Evolutionary conservation across 1,140 invertebrate genomes (phyloP), one percentile per base, ranked within the genome.

Genomic region (Coelopa frigida): DNA sequence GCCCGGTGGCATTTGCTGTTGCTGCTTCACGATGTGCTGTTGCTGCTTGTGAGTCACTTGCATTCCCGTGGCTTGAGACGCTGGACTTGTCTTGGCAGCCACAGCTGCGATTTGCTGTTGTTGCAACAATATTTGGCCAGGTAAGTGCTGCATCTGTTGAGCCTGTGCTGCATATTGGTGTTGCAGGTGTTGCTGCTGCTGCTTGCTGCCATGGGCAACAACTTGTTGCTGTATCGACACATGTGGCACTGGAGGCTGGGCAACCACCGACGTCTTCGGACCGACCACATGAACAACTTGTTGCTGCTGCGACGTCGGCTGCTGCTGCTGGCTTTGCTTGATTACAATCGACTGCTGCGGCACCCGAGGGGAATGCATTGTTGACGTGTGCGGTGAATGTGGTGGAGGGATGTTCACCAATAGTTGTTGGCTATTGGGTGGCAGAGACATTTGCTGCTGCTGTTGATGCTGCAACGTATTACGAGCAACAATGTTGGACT

Each of bases 271-370:
- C 10, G 58, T 54, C 48, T 66, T 67, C 0, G 63, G 60, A 42
- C 57, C 63, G 1, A 67, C 63, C n/a, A 67, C 63, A 37, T 67
- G 63, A 32, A 67, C 24, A 5, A 67, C 53, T 33, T 67, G 63
- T 12, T 56, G 54, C 17, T 40, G 10, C 40, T 54, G 51, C 51
- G 52, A 18, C 52, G 27, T 31, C n/a, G n/a, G 8, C 11, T 37
- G 18, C 6, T 46, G 44, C 36, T 5, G 46, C 50, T 15, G 48
- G 40, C 48, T 44, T 29, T 67, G 62, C 39, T 66, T 66, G 35
- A 66, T 66, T 39, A 67, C 57, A 24, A 67, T 32, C n/a, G 63
- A 61, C 38, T 67, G 62, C 20, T 47, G 50, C 24, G 26, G 42
- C 5, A 39, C 33, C 14, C 32, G 40, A n/a, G 12, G 23, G 18